Percentiles rank a stretch among this genome's conserved stretches.
These are phyloP conservation scores for Drosophila baimaii DNA, from an alignment of 1,140 invertebrate species.

Conservation along the genomic window DNA sequence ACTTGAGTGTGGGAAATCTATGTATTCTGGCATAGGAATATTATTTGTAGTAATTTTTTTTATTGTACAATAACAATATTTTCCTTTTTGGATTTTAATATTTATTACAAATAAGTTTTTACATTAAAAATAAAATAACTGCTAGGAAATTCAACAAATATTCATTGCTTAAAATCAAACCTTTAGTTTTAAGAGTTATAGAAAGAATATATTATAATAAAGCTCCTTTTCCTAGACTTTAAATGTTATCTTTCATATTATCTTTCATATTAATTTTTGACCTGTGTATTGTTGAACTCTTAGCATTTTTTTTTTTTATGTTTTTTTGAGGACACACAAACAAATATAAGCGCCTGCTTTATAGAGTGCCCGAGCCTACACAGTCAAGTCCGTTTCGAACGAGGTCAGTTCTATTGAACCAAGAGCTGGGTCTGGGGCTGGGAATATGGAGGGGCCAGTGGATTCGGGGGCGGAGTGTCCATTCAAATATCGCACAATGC, in stretches of 20 bases:
- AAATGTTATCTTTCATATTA: too few species aligned
- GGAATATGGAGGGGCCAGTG: neutral
- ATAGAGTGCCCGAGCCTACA: conserved; percentile 25
- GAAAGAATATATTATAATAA: too few species aligned
- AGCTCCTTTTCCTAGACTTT: too few species aligned
- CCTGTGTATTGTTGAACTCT: neutral
- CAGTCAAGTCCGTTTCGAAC: conserved; percentile 57
- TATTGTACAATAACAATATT: too few species aligned
- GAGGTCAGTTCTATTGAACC: conserved; percentile 66
- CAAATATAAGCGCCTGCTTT: conserved; percentile 13
- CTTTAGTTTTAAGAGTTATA: too few species aligned
- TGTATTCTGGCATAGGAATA: too few species aligned
- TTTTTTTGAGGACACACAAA: conserved; percentile 11
- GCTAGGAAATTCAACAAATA: too few species aligned
- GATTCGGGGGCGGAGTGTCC: conserved; percentile 19
- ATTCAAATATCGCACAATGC: conserved; percentile 69
- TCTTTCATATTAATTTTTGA: neutral
- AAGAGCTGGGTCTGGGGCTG: too few species aligned
- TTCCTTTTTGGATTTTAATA: too few species aligned
- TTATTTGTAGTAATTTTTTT: neutral
- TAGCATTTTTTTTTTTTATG: neutral
- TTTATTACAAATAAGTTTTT: too few species aligned
- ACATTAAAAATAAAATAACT: too few species aligned
- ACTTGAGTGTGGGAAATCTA: neutral
- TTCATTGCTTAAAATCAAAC: too few species aligned